These are phyloP conservation scores for Epirrhoe alternata DNA, from an alignment of 2,888 invertebrate species.

Conservation along the genomic window DNA sequence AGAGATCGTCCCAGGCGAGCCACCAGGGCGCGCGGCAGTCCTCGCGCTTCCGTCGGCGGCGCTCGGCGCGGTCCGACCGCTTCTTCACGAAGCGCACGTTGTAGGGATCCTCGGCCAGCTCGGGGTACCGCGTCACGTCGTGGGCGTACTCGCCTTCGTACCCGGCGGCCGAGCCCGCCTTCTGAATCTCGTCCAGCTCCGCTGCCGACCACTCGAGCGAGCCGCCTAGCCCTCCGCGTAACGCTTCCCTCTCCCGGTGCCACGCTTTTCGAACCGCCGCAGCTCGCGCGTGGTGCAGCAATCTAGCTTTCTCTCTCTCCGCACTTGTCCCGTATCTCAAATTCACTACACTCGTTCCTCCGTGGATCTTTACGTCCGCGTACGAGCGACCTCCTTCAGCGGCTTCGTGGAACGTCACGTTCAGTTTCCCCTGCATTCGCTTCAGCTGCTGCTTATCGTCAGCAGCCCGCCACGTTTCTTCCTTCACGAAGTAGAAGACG, in stretches of 20 bases:
- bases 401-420: constrained; percentile 95
- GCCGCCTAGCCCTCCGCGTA: constrained; percentile 91
- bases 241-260: constrained; percentile 95
- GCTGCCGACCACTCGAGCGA: constrained; percentile 93
- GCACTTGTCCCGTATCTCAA: constrained; percentile 97
- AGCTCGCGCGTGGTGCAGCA: constrained; percentile 95
- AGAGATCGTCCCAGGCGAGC: constrained; percentile 76
- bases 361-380: constrained; percentile 95
- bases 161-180: constrained; percentile 92
- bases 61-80: constrained; percentile 89
- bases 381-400: constrained; percentile 91
- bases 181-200: constrained; percentile 95
- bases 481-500: constrained; percentile 96
- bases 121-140: constrained; percentile 95
- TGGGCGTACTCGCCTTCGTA: constrained; percentile 97
- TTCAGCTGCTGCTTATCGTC: constrained; percentile 96
- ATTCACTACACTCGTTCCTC: constrained; percentile 95
- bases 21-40: constrained; percentile 78
- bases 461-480: constrained; percentile 94
- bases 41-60: constrained; percentile 89
- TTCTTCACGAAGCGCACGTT: constrained; percentile 96
- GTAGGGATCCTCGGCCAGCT: constrained; percentile 97
- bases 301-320: constrained; percentile 94
- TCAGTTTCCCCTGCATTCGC: constrained; percentile 94
- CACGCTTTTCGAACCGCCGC: constrained; percentile 96